Evolutionary conservation across 1,140 invertebrate species (phyloP), one percentile per base, ranked within the genome.

Genomic region (Bombus pyrosoma): DNA sequence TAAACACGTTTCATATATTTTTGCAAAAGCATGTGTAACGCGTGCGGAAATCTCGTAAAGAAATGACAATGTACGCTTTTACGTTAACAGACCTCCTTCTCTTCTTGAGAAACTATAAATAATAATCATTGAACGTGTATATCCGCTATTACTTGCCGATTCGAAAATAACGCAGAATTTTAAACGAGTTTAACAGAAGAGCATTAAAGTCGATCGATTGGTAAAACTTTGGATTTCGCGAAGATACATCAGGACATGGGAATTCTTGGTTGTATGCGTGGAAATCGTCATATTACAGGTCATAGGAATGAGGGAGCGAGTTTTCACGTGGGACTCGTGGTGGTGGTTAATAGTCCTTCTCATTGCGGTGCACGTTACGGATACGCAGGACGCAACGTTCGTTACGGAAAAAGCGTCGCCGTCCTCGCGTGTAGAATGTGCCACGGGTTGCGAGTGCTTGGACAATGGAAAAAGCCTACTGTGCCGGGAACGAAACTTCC

Each of bases 311-410:
- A 94, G 85, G 91, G 83, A 87, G 78, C 79, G 94, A 94, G 92
- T 94, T 89, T 92, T 94, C 93, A 91, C 93, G 93, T 93, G 94
- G 92, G 92, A 93, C 94, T 74, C 86, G 81, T 91, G 90, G 89
- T 91, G 88, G 87, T 93, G 88, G 90, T 90, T 89, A 83, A 85
- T 91, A 76, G 83, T 93, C 84, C 93, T 94, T 93, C 84, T 94
- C 88, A 91, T 92, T 86, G 73, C 89, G 85, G 68, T 90, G 68
- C 77, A 66, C 13, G 53, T 90, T 59, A 86, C 72, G 83, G 80
- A 83, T 71, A 71, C 83, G 13, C 72, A 87, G 78, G 66, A 90
- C 68, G 62, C 86, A 9, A 73, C 25, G n/a, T 76, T 59, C 43
- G n/a, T 34, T 82, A 53, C 41, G 12, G 73, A 47, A 66, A 81